Evolutionary conservation across 2,797 vertebrate species (phyloP).

Genomic region (Pseudomugil gertrudae): DNA sequence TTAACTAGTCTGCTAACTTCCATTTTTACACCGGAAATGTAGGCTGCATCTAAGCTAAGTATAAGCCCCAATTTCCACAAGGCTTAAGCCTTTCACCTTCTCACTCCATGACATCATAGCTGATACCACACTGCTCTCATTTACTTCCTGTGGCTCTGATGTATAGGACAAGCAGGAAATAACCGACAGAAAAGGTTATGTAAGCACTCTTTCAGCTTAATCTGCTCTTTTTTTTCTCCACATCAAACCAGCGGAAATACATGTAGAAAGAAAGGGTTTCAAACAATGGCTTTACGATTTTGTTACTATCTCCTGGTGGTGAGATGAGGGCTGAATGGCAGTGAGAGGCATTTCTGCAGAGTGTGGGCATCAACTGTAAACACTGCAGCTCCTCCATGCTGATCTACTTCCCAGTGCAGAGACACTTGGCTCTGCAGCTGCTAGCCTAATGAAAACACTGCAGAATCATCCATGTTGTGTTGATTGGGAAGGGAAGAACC

Average conservation of each 20-base stretch:
- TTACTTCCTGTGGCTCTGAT: slow-evolving; percentile 4
- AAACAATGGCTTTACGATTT: not conserved
- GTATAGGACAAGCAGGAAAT: slow-evolving; percentile 10
- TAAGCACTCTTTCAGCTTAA: not conserved
- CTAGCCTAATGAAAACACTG: slow-evolving; percentile 13
- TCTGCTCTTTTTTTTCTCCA: not conserved
- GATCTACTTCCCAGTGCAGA: slow-evolving; percentile 17
- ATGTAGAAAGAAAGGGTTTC: not conserved
- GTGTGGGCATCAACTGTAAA: slow-evolving; percentile 15
- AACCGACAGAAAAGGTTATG: not conserved
- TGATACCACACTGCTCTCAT: slow-evolving; percentile 1
- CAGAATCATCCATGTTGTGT: slow-evolving; percentile 1
- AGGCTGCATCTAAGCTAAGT: not conserved
- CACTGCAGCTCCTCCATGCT: slow-evolving; percentile 22
- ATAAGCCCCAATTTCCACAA: not conserved
- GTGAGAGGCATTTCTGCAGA: slow-evolving; percentile 18
- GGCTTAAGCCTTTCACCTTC: not conserved
- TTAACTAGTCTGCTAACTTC: not conserved
- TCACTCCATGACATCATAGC: not conserved
- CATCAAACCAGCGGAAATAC: not conserved
- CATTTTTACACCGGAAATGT: not conserved
- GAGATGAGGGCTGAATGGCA: slow-evolving; percentile 15
- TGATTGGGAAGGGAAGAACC: not conserved
- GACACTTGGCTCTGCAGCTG: slow-evolving; percentile 1
- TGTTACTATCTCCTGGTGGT: slow-evolving; percentile 12